Evolutionary conservation across 1,140 invertebrate genomes (phyloP).

Genomic region (Thalassaphorura encarpata): DNA sequence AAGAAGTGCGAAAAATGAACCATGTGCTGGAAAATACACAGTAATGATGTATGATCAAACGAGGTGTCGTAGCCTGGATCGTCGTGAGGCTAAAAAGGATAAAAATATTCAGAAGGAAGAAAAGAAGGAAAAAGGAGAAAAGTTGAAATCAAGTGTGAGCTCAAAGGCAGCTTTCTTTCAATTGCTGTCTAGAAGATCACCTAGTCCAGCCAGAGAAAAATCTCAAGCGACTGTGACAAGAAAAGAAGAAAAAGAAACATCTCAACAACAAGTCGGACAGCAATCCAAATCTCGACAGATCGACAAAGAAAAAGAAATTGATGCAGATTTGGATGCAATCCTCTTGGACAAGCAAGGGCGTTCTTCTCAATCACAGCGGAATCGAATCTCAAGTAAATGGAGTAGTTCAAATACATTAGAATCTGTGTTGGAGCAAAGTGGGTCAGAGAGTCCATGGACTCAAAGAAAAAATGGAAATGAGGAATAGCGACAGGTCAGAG

Average conservation of each 20-base stretch:
- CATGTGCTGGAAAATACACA: conserved; percentile 25
- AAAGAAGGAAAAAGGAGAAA: conserved; percentile 23
- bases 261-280: neutral
- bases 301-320: neutral
- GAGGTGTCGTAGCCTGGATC: conserved; percentile 17
- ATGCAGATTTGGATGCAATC: conserved; percentile 20
- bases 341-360: conserved; percentile 59
- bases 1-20: conserved; percentile 8
- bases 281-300: neutral
- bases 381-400: conserved; percentile 30
- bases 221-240: conserved; percentile 22
- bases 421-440: conserved; percentile 24
- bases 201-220: conserved; percentile 27
- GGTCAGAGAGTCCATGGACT: conserved; percentile 25
- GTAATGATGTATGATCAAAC: conserved; percentile 13
- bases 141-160: conserved; percentile 21
- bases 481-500: neutral
- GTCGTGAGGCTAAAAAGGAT: conserved; percentile 10
- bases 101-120: conserved; percentile 16
- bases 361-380: conserved; percentile 61
- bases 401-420: conserved; percentile 23
- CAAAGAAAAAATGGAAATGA: conserved; percentile 18
- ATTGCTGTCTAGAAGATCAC: conserved; percentile 26
- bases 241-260: neutral
- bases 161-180: conserved; percentile 32